Conservation (phyloP, 92 coral and sea anemone genomes). For the Heteractis magnifica region DNA sequence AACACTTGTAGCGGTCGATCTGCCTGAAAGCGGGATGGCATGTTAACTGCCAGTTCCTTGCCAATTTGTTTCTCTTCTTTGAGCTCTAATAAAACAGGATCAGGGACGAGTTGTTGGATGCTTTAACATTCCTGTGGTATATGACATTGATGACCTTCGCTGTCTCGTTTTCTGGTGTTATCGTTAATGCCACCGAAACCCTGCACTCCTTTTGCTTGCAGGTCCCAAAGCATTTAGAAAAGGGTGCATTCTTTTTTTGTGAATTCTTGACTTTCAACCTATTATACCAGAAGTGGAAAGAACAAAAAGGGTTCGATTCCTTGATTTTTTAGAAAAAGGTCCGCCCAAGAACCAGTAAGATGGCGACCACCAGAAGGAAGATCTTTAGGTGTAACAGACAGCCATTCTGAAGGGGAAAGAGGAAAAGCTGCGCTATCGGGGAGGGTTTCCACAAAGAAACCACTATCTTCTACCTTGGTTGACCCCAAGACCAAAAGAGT, state of each 20-base stretch:
- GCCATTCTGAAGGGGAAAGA: constrained; percentile 2
- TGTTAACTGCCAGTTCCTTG: background rate
- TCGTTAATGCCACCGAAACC: background rate
- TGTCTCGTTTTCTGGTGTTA: background rate
- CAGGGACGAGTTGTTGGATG: background rate
- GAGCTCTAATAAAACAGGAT: background rate
- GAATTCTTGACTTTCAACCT: background rate
- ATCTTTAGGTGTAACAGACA: background rate
- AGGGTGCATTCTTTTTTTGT: constrained; percentile 5
- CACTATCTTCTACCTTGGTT: background rate
- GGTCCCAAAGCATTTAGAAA: background rate
- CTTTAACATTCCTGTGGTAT: background rate
- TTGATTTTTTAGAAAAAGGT: background rate
- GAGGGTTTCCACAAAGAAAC: constrained; percentile 3
- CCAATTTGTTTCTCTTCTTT: background rate
- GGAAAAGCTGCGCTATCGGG: background rate
- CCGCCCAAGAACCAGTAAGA: constrained; percentile 22
- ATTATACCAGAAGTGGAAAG: background rate
- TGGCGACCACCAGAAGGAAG: constrained; percentile 1
- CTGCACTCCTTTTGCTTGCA: constrained; percentile 19
- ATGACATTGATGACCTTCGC: background rate
- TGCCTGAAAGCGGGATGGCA: constrained; percentile 1
- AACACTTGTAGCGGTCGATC: background rate
- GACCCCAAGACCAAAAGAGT: constrained; percentile 7
- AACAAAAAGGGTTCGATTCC: constrained; percentile 9